Percentiles rank a stretch among this genome's conserved stretches.
Conservation (phyloP, 2,888 invertebrate species). For the Cremastinae sp. region DNA sequence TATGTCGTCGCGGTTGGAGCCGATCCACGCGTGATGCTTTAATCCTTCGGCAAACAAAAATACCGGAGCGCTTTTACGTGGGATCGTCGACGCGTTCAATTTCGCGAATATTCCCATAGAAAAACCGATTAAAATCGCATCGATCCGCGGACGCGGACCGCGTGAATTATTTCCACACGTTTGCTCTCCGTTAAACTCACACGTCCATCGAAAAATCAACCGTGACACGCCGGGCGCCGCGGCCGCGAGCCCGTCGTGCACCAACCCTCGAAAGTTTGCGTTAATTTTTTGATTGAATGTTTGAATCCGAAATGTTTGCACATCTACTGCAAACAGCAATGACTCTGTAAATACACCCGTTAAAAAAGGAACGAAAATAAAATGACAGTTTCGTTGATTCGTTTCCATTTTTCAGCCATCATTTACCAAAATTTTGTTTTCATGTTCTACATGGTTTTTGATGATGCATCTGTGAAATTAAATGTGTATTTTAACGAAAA, state of each 20-base stretch:
- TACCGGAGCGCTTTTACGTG: constrained; percentile 28
- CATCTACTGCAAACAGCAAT: too few relatives aligned
- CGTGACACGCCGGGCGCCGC: not conserved
- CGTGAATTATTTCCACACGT: constrained; percentile 18
- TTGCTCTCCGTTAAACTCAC: constrained; percentile 22
- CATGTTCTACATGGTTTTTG: too few relatives aligned
- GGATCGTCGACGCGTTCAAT: constrained; percentile 25
- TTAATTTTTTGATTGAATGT: too few relatives aligned
- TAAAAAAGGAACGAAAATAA: too few relatives aligned
- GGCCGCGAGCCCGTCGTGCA: too few relatives aligned
- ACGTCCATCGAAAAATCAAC: constrained; percentile 4
- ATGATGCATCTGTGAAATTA: too few relatives aligned
- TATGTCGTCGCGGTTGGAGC: constrained; percentile 52
- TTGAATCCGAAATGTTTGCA: too few relatives aligned
- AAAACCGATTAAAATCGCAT: constrained; percentile 67
- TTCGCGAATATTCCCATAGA: constrained; percentile 55
- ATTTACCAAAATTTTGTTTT: too few relatives aligned
- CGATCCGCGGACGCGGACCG: constrained; percentile 28
- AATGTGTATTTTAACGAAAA: too few relatives aligned
- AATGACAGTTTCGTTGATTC: too few relatives aligned
- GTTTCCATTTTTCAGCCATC: too few relatives aligned
- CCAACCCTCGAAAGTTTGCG: too few relatives aligned
- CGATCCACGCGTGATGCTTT: constrained; percentile 62
- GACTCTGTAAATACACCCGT: not conserved
- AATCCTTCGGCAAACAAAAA: constrained; percentile 65